phyloP scores from a whole-genome alignment of 2,888 invertebrate genomes.

The Andricus quercusramuli region DNA sequence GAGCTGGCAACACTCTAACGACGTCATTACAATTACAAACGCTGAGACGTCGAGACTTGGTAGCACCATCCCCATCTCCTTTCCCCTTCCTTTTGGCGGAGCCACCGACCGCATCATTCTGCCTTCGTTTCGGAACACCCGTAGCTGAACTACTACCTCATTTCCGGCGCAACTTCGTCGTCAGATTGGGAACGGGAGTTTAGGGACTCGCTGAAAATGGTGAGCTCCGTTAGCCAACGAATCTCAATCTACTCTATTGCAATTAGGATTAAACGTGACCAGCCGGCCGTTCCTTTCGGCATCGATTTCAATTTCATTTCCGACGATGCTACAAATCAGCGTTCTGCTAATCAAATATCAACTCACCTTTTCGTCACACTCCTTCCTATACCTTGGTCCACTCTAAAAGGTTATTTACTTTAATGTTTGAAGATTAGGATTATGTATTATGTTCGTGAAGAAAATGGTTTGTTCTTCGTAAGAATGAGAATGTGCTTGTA shows the following conservation, averaged over 20 bases:
- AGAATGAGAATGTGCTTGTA: no score
- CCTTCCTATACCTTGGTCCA: background rate
- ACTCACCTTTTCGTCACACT: background rate
- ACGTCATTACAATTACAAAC: slow-evolving; percentile 68
- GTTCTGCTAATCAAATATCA: background rate
- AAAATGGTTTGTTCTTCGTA: no score
- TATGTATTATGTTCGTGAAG: no score
- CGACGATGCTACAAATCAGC: background rate
- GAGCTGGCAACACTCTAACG: slow-evolving; percentile 62
- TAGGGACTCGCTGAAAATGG: slow-evolving; percentile 46
- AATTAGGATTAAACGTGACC: slow-evolving; percentile 61
- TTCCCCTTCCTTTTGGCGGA: slow-evolving; percentile 44
- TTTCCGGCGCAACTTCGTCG: slow-evolving; percentile 59
- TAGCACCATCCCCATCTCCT: slow-evolving; percentile 47
- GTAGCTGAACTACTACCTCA: slow-evolving; percentile 56
- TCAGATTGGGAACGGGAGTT: slow-evolving; percentile 54
- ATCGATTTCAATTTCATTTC: slow-evolving; percentile 28
- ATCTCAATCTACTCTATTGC: slow-evolving; percentile 46
- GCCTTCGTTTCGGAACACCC: slow-evolving; percentile 57
- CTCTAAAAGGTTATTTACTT: background rate
- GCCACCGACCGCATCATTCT: slow-evolving; percentile 57
- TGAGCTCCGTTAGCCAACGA: slow-evolving; percentile 52
- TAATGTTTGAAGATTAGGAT: no score
- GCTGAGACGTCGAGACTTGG: slow-evolving; percentile 57
- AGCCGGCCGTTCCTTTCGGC: slow-evolving; percentile 45